Conservation (phyloP, 2,888 invertebrate genomes). For the Polydrusus tereticollis region DNA sequence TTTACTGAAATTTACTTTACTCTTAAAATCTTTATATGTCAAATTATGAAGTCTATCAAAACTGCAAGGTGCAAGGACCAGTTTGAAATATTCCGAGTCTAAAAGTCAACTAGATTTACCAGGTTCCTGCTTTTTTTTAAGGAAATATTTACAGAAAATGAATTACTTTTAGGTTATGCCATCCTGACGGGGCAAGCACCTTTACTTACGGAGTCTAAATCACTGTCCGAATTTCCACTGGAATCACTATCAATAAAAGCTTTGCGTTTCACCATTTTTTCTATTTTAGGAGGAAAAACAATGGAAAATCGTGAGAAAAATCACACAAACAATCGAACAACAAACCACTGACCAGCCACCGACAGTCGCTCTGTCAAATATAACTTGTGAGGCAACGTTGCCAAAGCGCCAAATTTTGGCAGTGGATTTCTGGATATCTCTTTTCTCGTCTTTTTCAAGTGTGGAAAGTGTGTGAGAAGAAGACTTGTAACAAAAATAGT, state of each 20-base stretch:
- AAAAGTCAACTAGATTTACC: conserved; percentile 2
- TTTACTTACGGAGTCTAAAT: conserved; percentile 82
- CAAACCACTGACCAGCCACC: conserved; percentile 8
- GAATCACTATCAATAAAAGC: conserved; percentile 87
- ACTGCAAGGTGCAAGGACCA: neutral
- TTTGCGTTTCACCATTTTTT: conserved; percentile 85
- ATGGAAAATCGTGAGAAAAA: conserved; percentile 17
- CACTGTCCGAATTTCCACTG: conserved; percentile 83
- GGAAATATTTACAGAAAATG: neutral
- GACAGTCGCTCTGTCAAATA: neutral
- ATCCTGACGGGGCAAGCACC: neutral
- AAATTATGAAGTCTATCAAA: conserved; percentile 9
- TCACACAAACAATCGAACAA: conserved; percentile 27
- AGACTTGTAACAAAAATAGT: too few species aligned
- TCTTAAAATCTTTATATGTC: conserved; percentile 2
- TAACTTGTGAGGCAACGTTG: neutral
- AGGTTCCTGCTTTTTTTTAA: neutral
- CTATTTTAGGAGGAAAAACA: neutral
- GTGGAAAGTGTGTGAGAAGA: too few species aligned
- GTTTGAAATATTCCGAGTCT: neutral
- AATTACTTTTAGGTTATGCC: conserved; percentile 16
- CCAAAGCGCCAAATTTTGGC: neutral
- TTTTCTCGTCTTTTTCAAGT: too few species aligned
- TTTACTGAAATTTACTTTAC: conserved; percentile 3
- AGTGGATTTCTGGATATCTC: neutral